phyloP scores from a whole-genome alignment of 2,113 vertebrate species.

The Picathartes gymnocephalus region DNA sequence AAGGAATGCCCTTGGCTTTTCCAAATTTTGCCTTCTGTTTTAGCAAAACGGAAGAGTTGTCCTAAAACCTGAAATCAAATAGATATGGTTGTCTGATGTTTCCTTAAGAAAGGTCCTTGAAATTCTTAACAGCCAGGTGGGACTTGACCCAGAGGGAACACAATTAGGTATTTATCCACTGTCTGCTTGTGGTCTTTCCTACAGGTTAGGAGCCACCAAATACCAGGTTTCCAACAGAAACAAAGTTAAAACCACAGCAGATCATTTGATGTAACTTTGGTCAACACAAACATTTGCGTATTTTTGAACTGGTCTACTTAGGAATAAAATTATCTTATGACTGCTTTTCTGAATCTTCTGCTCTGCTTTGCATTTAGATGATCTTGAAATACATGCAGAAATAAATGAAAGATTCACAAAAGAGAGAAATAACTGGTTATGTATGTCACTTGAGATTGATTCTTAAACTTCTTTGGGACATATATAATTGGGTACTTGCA shows the following conservation, averaged over 20 bases:
- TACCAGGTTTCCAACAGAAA: not conserved
- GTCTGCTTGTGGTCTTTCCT: not conserved
- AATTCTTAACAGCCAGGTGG: not conserved
- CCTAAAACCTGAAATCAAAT: not conserved
- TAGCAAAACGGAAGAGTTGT: not conserved
- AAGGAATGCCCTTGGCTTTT: not conserved
- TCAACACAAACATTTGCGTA: not conserved
- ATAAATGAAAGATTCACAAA: not conserved
- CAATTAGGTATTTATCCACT: not conserved
- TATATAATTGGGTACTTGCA: not conserved
- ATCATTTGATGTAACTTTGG: not conserved
- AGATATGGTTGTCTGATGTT: not conserved
- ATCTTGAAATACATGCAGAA: not conserved
- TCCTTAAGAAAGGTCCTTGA: not conserved
- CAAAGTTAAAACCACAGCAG: not conserved
- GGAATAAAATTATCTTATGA: not conserved
- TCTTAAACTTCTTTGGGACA: not conserved
- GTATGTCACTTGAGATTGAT: not conserved
- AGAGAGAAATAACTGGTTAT: not conserved
- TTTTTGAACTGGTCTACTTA: not conserved
- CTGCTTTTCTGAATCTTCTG: not conserved
- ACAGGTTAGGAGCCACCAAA: not conserved
- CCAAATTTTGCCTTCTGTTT: not conserved
- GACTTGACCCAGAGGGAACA: not conserved
- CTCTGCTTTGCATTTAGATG: not conserved